Base-by-base conservation (phyloP, 2,113 vertebrate species). In the Ceratotherium simum region DNA sequence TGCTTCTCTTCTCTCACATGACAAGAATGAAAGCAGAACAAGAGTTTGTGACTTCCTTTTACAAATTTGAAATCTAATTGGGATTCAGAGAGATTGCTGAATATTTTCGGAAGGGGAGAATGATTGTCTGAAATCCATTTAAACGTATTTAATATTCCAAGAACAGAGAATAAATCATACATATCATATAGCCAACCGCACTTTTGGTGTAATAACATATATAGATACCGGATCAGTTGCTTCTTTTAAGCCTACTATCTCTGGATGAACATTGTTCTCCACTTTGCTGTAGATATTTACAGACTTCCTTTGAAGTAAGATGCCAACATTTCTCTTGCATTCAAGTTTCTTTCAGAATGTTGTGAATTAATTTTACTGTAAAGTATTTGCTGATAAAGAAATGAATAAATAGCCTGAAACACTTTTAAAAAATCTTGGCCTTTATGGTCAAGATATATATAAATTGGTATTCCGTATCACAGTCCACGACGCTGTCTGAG, bases 21-120 rank as follows among this genome's bases (percentile, higher is more conserved):
- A 67, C 58, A 95, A 82, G n/a, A 97, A 72, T 96, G 88, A 97
- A 97, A 96, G 56, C 88, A 97, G 70, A 91, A 95, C 62, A 95
- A 48, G 31, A 86, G 62, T 84, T 14, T 85, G 33, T 86, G 76
- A 6, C 39, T 96, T 84, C 91, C 1, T 5, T 90, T 70, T 11
- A 92, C 27, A 88, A 75, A 96, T 33, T 20, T 84, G 31, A 67
- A 69, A n/a, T 93, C 1, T 72, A 36, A 23, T 84, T 95, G 1
- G 6, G 0, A 42, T 85, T 88, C 7, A 62, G 31, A 79, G 11
- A 83, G 1, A 90, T 3, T 83, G 17, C 8, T 79, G 21, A 72
- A 48, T 70, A 89, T 70, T 78, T 87, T 75, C 54, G 70, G 12
- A 36, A 51, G 11, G n/a, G 5, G 23, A 42, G 3, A 87, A 5